Evolutionary conservation across 2,113 vertebrate species (phyloP).

Genomic region (Proteles cristata): DNA sequence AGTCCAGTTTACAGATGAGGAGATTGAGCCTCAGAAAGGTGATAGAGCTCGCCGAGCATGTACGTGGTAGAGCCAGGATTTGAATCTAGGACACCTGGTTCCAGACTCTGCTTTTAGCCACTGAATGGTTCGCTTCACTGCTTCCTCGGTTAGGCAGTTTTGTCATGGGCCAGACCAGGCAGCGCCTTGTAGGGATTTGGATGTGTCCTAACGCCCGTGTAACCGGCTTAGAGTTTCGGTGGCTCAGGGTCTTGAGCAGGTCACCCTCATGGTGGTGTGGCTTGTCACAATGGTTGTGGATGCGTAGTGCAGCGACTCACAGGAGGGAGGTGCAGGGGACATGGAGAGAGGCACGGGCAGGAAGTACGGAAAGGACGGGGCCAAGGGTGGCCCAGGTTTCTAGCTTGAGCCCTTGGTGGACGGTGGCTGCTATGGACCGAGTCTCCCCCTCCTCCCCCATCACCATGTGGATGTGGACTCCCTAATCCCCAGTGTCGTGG

Average conservation of each 20-base stretch:
- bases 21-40: not conserved
- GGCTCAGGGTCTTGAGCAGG: not conserved
- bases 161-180: not conserved
- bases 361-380: not conserved
- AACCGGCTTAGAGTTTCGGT: no score
- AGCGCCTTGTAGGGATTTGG: not conserved
- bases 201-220: not conserved
- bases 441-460: not conserved
- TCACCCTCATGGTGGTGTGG: not conserved
- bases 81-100: not conserved
- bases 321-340: rapidly evolving
- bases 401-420: no score
- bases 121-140: not conserved
- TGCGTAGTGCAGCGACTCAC: rapidly evolving
- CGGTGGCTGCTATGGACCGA: not conserved
- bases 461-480: no score
- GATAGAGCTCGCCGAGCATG: not conserved
- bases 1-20: not conserved
- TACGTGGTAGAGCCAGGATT: not conserved
- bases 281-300: not conserved
- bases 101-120: not conserved
- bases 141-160: not conserved
- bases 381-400: not conserved
- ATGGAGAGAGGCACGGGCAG: no score
- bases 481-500: no score